phyloP scores from a whole-genome alignment of 64 coral and sea anemone genomes.

The Stichodactyla helianthus region DNA sequence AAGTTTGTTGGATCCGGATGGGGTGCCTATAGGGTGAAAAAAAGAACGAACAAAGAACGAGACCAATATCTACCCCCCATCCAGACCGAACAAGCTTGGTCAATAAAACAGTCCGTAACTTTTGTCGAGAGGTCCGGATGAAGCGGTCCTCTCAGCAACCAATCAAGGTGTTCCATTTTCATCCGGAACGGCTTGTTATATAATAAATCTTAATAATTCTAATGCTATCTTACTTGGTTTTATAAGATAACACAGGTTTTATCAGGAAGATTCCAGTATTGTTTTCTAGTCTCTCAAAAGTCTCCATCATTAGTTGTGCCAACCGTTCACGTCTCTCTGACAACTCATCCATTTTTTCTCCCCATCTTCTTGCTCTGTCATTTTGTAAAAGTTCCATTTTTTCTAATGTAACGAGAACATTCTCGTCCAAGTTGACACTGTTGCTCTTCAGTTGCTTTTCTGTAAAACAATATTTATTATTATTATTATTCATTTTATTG shows the following conservation, averaged over 20 bases:
- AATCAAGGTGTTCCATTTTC: no score
- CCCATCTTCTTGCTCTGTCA: conserved; percentile 64
- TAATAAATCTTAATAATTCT: no score
- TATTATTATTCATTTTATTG: no score
- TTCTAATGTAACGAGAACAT: conserved; percentile 55
- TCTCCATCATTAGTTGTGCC: conserved; percentile 56
- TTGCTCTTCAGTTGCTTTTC: conserved; percentile 49
- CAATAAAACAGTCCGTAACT: no score
- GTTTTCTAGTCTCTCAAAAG: conserved; percentile 74
- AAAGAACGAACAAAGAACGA: no score
- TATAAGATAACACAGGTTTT: conserved; percentile 75
- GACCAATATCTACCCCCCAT: no score
- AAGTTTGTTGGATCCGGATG: no score
- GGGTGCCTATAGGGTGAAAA: no score
- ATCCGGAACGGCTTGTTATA: no score
- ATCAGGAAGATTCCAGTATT: conserved; percentile 88
- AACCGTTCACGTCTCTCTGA: conserved; percentile 42
- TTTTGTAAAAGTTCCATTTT: conserved; percentile 80
- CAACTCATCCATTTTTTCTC: conserved; percentile 75
- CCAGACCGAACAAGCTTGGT: no score
- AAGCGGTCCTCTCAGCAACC: no score
- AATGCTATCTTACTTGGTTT: conserved; percentile 44
- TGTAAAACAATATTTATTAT: background rate
- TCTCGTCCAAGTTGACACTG: conserved; percentile 44
- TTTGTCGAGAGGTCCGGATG: no score